Percentiles rank a stretch among this genome's conserved stretches.
Conservation (phyloP, 2,113 vertebrate species). For the Hepsetus odoe region DNA sequence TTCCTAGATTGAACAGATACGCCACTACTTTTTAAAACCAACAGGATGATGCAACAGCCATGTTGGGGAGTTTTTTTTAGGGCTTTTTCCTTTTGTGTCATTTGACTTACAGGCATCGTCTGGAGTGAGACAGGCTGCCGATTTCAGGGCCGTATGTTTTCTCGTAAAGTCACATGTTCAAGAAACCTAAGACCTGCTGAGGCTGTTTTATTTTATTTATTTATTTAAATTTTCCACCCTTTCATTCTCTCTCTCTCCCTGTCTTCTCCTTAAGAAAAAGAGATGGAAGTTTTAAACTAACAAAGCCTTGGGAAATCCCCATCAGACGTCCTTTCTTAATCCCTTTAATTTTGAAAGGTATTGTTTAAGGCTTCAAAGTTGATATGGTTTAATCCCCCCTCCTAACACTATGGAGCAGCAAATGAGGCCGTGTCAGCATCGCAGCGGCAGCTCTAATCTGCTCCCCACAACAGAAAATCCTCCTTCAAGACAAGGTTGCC, state of each 20-base stretch:
- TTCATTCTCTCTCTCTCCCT: conserved; percentile 42
- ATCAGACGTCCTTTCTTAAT: conserved; percentile 78
- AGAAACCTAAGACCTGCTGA: conserved; percentile 57
- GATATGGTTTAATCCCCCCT: conserved; percentile 79
- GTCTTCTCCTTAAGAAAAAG: conserved; percentile 50
- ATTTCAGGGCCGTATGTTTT: conserved; percentile 58
- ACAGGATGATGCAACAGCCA: conserved; percentile 34
- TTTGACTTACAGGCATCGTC: conserved; percentile 8
- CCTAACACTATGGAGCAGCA: conserved; percentile 73
- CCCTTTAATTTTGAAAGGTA: conserved; percentile 82
- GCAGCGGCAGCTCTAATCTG: conserved; percentile 75
- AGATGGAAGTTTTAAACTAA: conserved; percentile 72
- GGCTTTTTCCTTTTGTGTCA: conserved; percentile 6
- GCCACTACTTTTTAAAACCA: conserved; percentile 33
- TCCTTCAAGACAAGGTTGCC: conserved; percentile 76
- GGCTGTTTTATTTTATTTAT: conserved; percentile 45
- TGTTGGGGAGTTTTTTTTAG: conserved; percentile 21
- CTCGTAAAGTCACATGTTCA: conserved; percentile 71
- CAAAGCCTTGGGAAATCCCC: conserved; percentile 78
- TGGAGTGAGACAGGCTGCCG: conserved; percentile 11
- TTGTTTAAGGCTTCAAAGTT: conserved; percentile 84
- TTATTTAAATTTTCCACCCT: conserved; percentile 1
- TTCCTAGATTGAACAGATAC: conserved; percentile 26
- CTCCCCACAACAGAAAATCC: conserved; percentile 80
- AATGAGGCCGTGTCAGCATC: conserved; percentile 77